Conservation (phyloP, 1,140 invertebrate genomes). For the Lerema accius region DNA sequence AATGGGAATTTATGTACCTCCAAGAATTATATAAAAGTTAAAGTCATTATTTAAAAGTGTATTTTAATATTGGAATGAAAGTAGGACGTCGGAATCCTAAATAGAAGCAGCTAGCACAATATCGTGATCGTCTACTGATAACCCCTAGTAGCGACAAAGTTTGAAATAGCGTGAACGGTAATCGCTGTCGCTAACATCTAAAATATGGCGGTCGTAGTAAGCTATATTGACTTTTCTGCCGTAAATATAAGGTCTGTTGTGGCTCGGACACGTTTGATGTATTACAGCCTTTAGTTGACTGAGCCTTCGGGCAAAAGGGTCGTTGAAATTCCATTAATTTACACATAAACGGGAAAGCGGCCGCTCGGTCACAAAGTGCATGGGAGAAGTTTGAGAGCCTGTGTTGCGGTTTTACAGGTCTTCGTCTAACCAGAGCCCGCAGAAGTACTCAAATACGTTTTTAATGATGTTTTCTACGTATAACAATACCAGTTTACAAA, state of each 20-base stretch:
- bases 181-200: slow-evolving; percentile 32
- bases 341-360: slow-evolving; percentile 42
- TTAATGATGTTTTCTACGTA: background rate
- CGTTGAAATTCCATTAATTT: slow-evolving; percentile 59
- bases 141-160: slow-evolving; percentile 30
- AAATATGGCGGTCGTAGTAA: slow-evolving; percentile 19
- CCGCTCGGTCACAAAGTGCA: slow-evolving; percentile 39
- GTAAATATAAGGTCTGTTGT: slow-evolving; percentile 32
- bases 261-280: slow-evolving; percentile 17
- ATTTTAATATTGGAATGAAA: background rate
- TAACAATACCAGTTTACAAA: no score
- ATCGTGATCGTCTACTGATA: slow-evolving; percentile 27
- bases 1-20: no score
- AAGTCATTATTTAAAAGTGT: background rate
- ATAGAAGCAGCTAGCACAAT: slow-evolving; percentile 14
- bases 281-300: slow-evolving; percentile 25
- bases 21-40: slow-evolving; percentile 8
- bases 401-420: slow-evolving; percentile 47
- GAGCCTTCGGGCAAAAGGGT: slow-evolving; percentile 39
- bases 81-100: slow-evolving; percentile 1
- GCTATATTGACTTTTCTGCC: slow-evolving; percentile 23
- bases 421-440: slow-evolving; percentile 28
- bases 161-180: slow-evolving; percentile 34
- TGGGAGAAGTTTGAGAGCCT: slow-evolving; percentile 45
- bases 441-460: background rate